Percentiles rank a stretch among this genome's conserved stretches.
These are phyloP conservation scores for Andrena camellia DNA, from an alignment of 2,888 invertebrate genomes.

Conservation along the genomic window DNA sequence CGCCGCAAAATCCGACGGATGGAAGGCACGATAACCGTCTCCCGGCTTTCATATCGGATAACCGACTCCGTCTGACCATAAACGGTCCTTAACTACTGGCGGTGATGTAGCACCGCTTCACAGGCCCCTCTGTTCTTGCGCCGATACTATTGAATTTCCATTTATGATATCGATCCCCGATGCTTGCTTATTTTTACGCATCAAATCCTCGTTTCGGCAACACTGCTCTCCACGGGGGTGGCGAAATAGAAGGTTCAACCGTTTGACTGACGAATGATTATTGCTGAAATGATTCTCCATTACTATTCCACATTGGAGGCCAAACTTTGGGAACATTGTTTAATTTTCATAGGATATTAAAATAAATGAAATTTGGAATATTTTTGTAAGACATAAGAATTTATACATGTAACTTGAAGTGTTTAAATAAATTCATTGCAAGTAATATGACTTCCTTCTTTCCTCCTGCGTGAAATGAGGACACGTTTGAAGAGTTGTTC, in stretches of 20 bases:
- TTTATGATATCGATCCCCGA: slow-evolving; percentile 5
- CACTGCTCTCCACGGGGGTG: background rate
- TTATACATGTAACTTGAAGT: too few species aligned
- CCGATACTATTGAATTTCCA: slow-evolving; percentile 46
- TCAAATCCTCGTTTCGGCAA: slow-evolving; percentile 18
- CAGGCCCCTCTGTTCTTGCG: background rate
- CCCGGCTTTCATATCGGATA: slow-evolving; percentile 33
- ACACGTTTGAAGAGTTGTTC: too few species aligned
- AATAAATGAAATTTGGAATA: too few species aligned
- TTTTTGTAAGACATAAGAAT: too few species aligned
- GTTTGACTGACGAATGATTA: too few species aligned
- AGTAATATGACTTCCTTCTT: too few species aligned
- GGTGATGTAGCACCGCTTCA: background rate
- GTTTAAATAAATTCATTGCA: too few species aligned
- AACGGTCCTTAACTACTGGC: slow-evolving; percentile 56
- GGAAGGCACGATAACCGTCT: slow-evolving; percentile 33
- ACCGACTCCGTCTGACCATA: slow-evolving; percentile 52
- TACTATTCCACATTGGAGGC: too few species aligned
- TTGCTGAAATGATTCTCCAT: too few species aligned
- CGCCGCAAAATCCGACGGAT: slow-evolving; percentile 32
- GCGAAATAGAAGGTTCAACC: slow-evolving; percentile 15
- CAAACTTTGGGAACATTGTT: too few species aligned
- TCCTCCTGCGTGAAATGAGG: too few species aligned
- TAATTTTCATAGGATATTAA: background rate
- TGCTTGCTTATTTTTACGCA: slow-evolving; percentile 30